Evolutionary conservation across 35 echinoderm and acorn worm species (phyloP).

Genomic region (Acanthaster planci): DNA sequence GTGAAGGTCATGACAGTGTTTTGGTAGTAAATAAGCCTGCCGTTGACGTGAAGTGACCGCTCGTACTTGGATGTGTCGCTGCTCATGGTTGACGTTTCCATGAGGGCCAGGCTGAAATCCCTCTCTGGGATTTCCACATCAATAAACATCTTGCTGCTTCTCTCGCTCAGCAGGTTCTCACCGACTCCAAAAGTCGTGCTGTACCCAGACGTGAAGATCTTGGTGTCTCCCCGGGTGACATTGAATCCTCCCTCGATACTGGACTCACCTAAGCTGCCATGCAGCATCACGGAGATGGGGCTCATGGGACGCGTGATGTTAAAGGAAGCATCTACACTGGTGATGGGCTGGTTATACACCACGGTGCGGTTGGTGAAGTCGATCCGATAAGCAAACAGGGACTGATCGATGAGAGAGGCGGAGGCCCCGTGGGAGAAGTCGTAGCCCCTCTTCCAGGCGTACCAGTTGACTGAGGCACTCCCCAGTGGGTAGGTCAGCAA

Average conservation of each 20-base stretch:
- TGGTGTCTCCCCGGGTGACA: conserved; percentile 8
- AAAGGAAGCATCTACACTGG: not conserved
- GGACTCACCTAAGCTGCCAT: not conserved
- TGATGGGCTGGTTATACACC: not conserved
- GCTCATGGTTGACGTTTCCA: not conserved
- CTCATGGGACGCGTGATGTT: not conserved
- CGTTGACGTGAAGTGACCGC: not conserved
- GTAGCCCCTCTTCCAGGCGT: not conserved
- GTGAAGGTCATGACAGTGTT: not conserved
- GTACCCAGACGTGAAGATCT: not conserved
- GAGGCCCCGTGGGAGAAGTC: not conserved
- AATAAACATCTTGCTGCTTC: not conserved
- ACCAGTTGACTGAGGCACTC: not conserved
- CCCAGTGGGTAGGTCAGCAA: conserved; percentile 12
- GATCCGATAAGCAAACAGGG: not conserved
- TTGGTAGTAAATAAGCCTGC: not conserved
- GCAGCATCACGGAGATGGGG: not conserved
- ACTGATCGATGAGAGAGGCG: not conserved
- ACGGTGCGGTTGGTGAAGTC: not conserved
- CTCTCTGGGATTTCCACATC: not conserved
- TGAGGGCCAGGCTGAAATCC: not conserved
- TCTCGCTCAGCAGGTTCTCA: not conserved
- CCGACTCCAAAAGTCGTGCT: not conserved
- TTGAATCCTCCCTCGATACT: conserved; percentile 21
- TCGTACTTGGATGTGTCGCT: not conserved